Evolutionary conservation across 1,140 invertebrate species (phyloP).

Genomic region (Drosophila rufa): DNA sequence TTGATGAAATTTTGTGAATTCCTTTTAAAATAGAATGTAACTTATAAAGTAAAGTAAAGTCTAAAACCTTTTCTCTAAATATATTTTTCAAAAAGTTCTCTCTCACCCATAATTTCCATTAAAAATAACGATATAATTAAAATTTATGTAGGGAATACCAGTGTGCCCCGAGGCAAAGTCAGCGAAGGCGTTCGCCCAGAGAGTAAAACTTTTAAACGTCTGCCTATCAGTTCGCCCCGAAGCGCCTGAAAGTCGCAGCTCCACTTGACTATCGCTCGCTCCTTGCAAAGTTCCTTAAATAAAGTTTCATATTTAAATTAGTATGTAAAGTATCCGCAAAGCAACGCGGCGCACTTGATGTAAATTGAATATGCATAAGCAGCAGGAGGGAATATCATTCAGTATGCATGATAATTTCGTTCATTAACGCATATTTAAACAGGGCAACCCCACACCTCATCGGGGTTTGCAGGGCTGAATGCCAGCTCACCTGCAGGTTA

Average conservation of each 20-base stretch:
- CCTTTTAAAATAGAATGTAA: too few species aligned
- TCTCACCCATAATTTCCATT: neutral
- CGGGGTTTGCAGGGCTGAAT: too few species aligned
- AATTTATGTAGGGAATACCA: slow-evolving; percentile 9
- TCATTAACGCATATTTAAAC: slow-evolving; percentile 81
- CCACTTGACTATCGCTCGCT: slow-evolving; percentile 7
- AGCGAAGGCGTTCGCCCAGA: slow-evolving; percentile 4
- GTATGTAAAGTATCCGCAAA: slow-evolving; percentile 57
- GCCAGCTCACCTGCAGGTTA: slow-evolving; percentile 47
- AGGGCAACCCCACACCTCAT: slow-evolving; percentile 22
- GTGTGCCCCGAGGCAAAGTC: neutral
- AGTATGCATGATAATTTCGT: slow-evolving; percentile 77
- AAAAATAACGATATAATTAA: slow-evolving; percentile 9
- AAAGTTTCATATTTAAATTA: slow-evolving; percentile 64
- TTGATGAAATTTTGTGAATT: too few species aligned
- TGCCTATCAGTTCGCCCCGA: slow-evolving; percentile 27
- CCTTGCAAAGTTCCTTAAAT: slow-evolving; percentile 22
- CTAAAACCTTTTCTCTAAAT: too few species aligned
- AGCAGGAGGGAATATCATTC: slow-evolving; percentile 51
- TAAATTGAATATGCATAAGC: slow-evolving; percentile 75
- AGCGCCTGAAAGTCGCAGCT: slow-evolving; percentile 2
- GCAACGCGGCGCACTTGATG: slow-evolving; percentile 54
- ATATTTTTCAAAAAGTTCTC: too few species aligned
- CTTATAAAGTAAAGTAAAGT: too few species aligned
- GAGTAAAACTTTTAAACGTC: slow-evolving; percentile 41